phyloP scores from a whole-genome alignment of 2,113 vertebrate species.

The Ochotona curzoniae region DNA sequence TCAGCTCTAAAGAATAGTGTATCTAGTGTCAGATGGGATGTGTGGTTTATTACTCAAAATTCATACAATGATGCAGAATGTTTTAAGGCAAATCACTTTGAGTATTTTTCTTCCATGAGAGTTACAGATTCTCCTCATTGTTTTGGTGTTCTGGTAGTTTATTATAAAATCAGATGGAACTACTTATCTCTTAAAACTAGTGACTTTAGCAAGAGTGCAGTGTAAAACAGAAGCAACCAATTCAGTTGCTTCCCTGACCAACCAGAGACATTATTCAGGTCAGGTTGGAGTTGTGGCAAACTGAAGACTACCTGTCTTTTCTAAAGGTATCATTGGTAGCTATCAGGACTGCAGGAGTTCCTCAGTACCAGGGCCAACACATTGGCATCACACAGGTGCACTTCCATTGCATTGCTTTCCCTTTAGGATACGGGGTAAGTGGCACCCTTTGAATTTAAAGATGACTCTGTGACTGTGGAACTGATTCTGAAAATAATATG shows the following conservation, averaged over 20 bases:
- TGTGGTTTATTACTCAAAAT: neutral
- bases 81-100: neutral
- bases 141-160: neutral
- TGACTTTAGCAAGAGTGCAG: neutral
- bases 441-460: neutral
- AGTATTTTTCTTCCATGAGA: neutral
- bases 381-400: neutral
- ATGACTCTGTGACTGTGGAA: neutral
- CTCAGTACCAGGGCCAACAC: fast-evolving
- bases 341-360: neutral
- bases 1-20: neutral
- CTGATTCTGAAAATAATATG: neutral
- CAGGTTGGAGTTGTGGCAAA: neutral
- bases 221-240: neutral
- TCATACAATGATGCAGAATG: neutral
- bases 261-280: neutral
- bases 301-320: neutral
- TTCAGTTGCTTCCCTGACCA: neutral
- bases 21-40: neutral
- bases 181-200: neutral
- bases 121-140: neutral
- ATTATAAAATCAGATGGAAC: neutral
- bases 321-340: neutral
- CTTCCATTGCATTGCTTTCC: neutral
- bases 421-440: neutral